phyloP scores from a whole-genome alignment of 2,113 vertebrate genomes.

The Rhabdomys dilectus region DNA sequence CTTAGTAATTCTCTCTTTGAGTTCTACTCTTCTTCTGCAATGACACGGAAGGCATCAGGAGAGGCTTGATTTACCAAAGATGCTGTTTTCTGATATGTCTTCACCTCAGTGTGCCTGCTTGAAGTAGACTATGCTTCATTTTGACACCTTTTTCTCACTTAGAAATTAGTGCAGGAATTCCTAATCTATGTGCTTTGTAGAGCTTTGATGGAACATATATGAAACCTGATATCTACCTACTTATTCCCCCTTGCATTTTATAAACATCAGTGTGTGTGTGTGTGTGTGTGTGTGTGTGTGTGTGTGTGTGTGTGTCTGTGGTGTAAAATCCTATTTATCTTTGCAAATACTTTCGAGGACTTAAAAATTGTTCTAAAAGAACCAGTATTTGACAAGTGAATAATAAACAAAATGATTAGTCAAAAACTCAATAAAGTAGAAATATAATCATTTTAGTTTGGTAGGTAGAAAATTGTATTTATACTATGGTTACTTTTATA shows the following conservation, averaged over 20 bases:
- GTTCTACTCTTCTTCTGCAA: background rate
- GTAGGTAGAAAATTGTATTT: background rate
- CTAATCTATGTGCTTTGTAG: background rate
- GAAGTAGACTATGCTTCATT: background rate
- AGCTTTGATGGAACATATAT: background rate
- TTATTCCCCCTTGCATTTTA: background rate
- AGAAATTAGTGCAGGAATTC: background rate
- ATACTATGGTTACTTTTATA: background rate
- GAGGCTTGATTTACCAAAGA: background rate
- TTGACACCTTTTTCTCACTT: background rate
- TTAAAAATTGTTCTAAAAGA: background rate
- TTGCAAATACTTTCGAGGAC: background rate
- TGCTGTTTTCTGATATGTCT: background rate
- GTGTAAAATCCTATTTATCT: background rate
- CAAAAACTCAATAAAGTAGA: background rate
- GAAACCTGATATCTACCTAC: background rate
- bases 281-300: background rate
- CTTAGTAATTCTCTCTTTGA: background rate
- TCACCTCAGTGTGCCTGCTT: background rate
- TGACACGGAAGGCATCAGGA: background rate
- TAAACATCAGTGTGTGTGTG: background rate
- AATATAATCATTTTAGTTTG: conserved; percentile 15
- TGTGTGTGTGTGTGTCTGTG: background rate
- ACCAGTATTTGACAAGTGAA: conserved; percentile 1
- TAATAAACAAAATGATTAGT: background rate